phyloP scores from a whole-genome alignment of 1,140 invertebrate genomes.

The Aphelenchoides besseyi region DNA sequence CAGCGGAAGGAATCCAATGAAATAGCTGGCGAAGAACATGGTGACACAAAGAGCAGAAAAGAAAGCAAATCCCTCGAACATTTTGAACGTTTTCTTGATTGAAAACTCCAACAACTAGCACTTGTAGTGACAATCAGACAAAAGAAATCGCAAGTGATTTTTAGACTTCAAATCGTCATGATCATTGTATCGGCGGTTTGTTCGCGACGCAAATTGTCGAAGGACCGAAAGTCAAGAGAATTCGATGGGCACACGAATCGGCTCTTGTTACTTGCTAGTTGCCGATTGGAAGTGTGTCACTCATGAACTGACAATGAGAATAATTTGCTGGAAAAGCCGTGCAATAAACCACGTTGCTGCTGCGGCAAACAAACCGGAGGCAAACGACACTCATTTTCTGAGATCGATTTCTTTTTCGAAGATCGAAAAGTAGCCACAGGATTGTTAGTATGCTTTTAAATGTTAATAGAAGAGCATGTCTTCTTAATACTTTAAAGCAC shows the following conservation, averaged over 20 bases:
- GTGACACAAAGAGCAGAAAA: slow-evolving; percentile 63
- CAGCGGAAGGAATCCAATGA: slow-evolving; percentile 86
- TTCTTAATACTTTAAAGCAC: too few species aligned
- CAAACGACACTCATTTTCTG: too few species aligned
- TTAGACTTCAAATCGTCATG: background rate
- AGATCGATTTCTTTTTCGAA: too few species aligned
- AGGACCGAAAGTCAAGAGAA: background rate
- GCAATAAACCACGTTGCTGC: background rate
- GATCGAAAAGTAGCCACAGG: too few species aligned
- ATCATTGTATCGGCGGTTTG: background rate
- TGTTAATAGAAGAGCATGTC: too few species aligned
- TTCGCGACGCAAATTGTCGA: background rate
- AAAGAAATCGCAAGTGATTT: background rate
- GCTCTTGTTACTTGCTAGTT: background rate
- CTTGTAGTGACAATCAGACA: background rate
- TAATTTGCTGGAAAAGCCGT: background rate
- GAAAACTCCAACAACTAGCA: background rate
- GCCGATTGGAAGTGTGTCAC: background rate
- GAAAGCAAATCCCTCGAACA: slow-evolving; percentile 27
- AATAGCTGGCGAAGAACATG: slow-evolving; percentile 90
- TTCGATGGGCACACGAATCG: background rate
- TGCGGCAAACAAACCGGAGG: background rate
- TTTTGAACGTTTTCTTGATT: background rate
- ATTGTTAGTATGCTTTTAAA: too few species aligned
- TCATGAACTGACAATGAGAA: background rate